phyloP scores from a whole-genome alignment of 2,888 invertebrate genomes.

The Spilosoma lubricipeda region DNA sequence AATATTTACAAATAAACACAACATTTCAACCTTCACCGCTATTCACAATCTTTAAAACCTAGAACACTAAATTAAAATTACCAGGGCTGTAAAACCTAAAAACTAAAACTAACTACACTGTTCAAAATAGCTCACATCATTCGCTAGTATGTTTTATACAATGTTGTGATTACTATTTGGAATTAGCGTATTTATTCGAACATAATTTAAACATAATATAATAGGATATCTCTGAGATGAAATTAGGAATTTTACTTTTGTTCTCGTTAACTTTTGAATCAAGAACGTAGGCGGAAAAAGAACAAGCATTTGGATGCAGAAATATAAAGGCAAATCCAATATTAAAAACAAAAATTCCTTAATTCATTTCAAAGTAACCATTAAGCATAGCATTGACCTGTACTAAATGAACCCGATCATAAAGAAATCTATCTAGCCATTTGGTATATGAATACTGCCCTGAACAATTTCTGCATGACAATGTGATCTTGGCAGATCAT shows the following conservation, averaged over 20 bases:
- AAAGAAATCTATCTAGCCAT: conserved; percentile 74
- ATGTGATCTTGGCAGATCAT: conserved; percentile 37
- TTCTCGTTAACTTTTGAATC: conserved; percentile 15
- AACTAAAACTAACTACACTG: conserved; percentile 58
- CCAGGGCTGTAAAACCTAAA: conserved; percentile 77
- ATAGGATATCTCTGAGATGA: conserved; percentile 50
- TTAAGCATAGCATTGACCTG: conserved; percentile 37
- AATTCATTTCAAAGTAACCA: conserved; percentile 48
- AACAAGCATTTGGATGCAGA: conserved; percentile 8
- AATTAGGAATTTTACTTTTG: conserved; percentile 22
- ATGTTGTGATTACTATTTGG: conserved; percentile 28
- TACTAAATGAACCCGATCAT: conserved; percentile 57
- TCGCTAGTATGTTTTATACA: background rate
- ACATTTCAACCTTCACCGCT: conserved; percentile 73
- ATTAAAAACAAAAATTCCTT: conserved; percentile 20
- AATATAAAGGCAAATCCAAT: conserved; percentile 6
- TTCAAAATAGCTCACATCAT: conserved; percentile 36
- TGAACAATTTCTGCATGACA: conserved; percentile 63
- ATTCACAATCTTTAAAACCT: conserved; percentile 69
- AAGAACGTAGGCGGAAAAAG: conserved; percentile 26
- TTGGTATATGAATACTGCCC: conserved; percentile 83
- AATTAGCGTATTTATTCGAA: conserved; percentile 38
- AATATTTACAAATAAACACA: conserved; percentile 83
- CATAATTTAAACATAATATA: conserved; percentile 50
- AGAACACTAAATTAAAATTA: conserved; percentile 64